phyloP scores from a whole-genome alignment of 64 coral and sea anemone species.

The Anthopleura sola region DNA sequence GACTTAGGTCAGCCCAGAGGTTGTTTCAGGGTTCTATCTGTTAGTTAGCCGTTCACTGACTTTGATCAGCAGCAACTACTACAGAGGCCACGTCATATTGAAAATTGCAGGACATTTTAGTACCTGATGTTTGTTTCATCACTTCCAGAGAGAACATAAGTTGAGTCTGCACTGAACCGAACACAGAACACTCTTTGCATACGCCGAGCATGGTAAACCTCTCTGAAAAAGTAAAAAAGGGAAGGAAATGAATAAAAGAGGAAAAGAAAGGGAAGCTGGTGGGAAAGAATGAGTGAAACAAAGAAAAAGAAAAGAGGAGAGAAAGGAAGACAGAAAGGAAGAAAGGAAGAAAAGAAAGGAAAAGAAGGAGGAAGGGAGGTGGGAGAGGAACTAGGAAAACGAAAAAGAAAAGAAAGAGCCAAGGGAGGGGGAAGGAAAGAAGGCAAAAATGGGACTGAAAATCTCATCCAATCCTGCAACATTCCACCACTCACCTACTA shows the following conservation, averaged over 20 bases:
- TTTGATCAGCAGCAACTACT: too few relatives aligned
- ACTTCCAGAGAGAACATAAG: slow-evolving; percentile 89
- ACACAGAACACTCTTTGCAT: slow-evolving; percentile 96
- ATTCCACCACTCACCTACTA: slow-evolving; percentile 58
- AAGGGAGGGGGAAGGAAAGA: too few relatives aligned
- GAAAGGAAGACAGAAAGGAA: too few relatives aligned
- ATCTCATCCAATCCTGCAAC: too few relatives aligned
- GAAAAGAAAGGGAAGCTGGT: neutral
- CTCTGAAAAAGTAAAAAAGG: slow-evolving; percentile 40
- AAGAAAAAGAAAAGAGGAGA: neutral
- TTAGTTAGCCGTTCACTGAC: too few relatives aligned
- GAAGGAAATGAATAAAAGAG: neutral
- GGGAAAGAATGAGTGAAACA: neutral
- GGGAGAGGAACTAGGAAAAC: too few relatives aligned
- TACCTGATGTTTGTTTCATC: slow-evolving; percentile 98
- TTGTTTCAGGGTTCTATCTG: too few relatives aligned
- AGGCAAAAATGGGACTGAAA: neutral
- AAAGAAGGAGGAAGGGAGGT: too few relatives aligned
- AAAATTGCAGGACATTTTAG: too few relatives aligned
- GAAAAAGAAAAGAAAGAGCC: too few relatives aligned
- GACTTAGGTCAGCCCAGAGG: too few relatives aligned
- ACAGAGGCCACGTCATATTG: too few relatives aligned
- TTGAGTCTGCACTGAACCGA: slow-evolving; percentile 82
- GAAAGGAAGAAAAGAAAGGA: neutral
- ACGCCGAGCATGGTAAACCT: slow-evolving; percentile 85